Evolutionary conservation across 2,888 invertebrate species (phyloP).

Genomic region (Molorchus minor): DNA sequence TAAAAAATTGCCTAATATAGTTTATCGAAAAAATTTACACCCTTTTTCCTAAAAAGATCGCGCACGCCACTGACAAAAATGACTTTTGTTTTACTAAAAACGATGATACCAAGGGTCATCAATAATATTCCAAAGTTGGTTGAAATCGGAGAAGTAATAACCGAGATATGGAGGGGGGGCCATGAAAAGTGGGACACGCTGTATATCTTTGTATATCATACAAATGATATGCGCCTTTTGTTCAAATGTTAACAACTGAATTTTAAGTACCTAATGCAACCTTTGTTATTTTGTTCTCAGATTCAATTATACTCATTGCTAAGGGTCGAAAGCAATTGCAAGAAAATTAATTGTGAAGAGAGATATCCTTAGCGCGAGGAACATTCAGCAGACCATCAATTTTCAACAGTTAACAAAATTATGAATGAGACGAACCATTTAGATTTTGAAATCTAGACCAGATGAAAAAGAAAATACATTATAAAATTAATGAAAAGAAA

Average conservation of each 20-base stretch:
- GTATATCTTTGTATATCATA: no score
- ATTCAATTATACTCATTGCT: constrained; percentile 37
- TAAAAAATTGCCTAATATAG: no score
- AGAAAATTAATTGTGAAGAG: constrained; percentile 33
- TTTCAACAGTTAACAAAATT: constrained; percentile 5
- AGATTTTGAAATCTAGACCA: neutral
- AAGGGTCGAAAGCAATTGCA: constrained; percentile 32
- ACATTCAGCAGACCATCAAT: constrained; percentile 22
- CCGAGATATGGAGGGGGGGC: no score
- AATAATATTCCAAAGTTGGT: no score
- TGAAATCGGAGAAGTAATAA: no score
- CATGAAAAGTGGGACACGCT: no score
- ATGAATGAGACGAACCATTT: constrained; percentile 3
- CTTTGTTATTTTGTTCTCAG: constrained; percentile 31
- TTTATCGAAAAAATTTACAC: no score
- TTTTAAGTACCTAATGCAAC: constrained; percentile 12
- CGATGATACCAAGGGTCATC: no score
- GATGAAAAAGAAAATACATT: constrained; percentile 1
- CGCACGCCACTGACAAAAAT: no score
- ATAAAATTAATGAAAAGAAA: neutral
- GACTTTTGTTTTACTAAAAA: no score
- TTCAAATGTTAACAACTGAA: constrained; percentile 8
- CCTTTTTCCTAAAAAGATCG: no score
- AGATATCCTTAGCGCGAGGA: constrained; percentile 9
- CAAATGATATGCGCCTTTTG: no score